Evolutionary conservation across 1,140 invertebrate genomes (phyloP).

Genomic region (Trichonephila clavipes): DNA sequence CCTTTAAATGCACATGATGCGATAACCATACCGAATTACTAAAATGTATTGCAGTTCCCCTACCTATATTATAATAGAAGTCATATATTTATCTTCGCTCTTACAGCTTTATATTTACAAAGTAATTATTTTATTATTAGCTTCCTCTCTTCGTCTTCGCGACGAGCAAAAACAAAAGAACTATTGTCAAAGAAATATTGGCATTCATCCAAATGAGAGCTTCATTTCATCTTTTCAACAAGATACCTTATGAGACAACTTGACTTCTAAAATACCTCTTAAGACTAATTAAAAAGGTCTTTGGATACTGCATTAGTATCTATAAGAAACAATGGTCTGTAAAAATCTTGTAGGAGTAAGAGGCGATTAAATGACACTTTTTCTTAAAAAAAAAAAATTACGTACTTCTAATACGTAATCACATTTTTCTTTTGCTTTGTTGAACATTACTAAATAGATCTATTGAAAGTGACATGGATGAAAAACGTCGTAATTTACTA

Average conservation of each 20-base stretch:
- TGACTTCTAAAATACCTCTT: conserved; percentile 24
- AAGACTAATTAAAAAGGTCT: conserved; percentile 4
- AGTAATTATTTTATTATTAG: conserved; percentile 44
- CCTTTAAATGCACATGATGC: too few species aligned
- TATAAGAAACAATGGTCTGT: neutral
- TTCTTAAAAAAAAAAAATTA: too few species aligned
- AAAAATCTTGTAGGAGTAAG: too few species aligned
- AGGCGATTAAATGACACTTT: too few species aligned
- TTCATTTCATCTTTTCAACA: conserved; percentile 31
- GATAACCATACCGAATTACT: too few species aligned
- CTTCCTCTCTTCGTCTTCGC: neutral
- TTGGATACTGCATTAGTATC: neutral
- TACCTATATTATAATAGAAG: too few species aligned
- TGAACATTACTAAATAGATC: too few species aligned
- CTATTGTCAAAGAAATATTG: conserved; percentile 23
- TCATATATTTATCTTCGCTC: neutral
- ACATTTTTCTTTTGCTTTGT: too few species aligned
- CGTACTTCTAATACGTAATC: too few species aligned
- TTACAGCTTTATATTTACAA: neutral
- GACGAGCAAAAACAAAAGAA: neutral
- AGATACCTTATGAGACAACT: conserved; percentile 11
- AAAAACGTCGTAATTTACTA: too few species aligned
- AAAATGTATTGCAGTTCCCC: too few species aligned
- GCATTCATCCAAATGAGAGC: neutral
- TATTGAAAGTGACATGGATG: too few species aligned